Evolutionary conservation across 2,113 vertebrate species (phyloP).

Genomic region (Panurus biarmicus): DNA sequence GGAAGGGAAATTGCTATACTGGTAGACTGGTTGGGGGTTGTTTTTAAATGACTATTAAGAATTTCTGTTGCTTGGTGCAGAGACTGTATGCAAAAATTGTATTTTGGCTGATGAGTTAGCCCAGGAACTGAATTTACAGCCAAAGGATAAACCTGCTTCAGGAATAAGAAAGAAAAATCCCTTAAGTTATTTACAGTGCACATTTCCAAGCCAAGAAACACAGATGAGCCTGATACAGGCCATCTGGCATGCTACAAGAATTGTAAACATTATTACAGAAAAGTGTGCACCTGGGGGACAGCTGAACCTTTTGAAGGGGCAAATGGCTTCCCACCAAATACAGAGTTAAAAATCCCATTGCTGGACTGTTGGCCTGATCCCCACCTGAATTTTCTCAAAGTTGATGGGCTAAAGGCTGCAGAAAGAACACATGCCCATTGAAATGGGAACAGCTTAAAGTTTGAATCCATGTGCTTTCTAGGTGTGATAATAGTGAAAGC

Average conservation of each 20-base stretch:
- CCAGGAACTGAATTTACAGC: neutral
- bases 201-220: slow-evolving; percentile 23
- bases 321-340: neutral
- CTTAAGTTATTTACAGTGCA: neutral
- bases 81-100: neutral
- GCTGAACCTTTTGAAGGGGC: neutral
- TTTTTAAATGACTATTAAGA: neutral
- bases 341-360: neutral
- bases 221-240: neutral
- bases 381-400: neutral
- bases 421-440: neutral
- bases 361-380: neutral
- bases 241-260: neutral
- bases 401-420: neutral
- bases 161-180: neutral
- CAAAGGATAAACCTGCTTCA: neutral
- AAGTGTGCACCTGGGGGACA: neutral
- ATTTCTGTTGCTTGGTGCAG: neutral
- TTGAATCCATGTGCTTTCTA: neutral
- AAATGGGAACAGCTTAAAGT: neutral
- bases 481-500: neutral
- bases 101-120: neutral
- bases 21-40: neutral
- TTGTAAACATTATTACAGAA: neutral
- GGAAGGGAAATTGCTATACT: neutral